Evolutionary conservation across 1,140 invertebrate genomes (phyloP).

Genomic region (Hyles euphorbiae): DNA sequence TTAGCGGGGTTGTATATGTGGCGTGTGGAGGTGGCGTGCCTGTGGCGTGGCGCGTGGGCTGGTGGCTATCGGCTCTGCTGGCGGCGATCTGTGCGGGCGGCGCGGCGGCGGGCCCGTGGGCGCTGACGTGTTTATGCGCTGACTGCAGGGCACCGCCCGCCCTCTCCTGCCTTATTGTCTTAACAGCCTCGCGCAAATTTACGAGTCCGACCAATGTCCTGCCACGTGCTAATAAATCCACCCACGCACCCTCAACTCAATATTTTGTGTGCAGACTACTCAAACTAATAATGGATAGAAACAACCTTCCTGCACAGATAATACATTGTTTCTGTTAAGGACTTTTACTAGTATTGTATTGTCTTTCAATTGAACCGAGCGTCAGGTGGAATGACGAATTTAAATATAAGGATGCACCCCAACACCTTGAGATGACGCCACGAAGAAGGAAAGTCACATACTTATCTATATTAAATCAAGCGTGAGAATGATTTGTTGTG

Average conservation of each 20-base stretch:
- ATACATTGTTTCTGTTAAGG: too few species aligned
- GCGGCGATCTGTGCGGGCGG: slow-evolving; percentile 51
- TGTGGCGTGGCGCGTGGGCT: slow-evolving; percentile 8
- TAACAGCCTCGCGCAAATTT: slow-evolving; percentile 62
- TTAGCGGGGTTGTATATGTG: too few species aligned
- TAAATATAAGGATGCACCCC: too few species aligned
- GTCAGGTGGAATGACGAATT: too few species aligned
- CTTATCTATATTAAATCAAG: background rate
- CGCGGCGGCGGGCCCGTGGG: slow-evolving; percentile 32
- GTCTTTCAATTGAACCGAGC: too few species aligned
- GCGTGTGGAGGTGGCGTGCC: slow-evolving; percentile 1
- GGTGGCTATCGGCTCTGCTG: slow-evolving; percentile 27
- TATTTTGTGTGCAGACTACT: background rate
- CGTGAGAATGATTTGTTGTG: slow-evolving; percentile 3
- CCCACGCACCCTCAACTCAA: slow-evolving; percentile 16
- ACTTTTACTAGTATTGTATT: too few species aligned
- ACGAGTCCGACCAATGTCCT: slow-evolving; percentile 40
- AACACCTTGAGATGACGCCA: background rate
- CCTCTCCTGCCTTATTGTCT: slow-evolving; percentile 66
- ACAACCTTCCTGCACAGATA: too few species aligned
- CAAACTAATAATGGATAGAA: too few species aligned
- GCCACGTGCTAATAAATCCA: slow-evolving; percentile 32
- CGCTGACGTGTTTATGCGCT: slow-evolving; percentile 63
- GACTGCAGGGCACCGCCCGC: slow-evolving; percentile 16
- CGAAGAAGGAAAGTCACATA: background rate